phyloP scores from a whole-genome alignment of 2,797 vertebrate species.

The Danio jaintianensis region DNA sequence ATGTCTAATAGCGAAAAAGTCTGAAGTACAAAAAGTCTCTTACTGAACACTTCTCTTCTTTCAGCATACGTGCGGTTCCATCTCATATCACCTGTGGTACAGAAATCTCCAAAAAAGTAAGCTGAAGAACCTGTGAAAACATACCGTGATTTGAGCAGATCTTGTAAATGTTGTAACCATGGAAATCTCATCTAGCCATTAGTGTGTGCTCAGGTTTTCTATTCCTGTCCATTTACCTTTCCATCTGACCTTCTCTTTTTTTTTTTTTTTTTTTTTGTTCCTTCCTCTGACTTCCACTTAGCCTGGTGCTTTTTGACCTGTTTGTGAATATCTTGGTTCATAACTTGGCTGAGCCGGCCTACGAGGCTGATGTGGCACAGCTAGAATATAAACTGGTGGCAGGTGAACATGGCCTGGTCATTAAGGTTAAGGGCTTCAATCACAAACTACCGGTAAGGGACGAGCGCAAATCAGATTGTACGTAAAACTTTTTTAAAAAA shows the following conservation, averaged over 20 bases:
- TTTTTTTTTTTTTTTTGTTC: neutral
- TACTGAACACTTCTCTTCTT: neutral
- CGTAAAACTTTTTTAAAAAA: neutral
- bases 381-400: constrained; percentile 91
- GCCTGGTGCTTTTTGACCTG: constrained; percentile 91
- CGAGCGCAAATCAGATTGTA: neutral
- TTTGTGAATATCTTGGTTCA: constrained; percentile 94
- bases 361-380: constrained; percentile 94
- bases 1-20: neutral
- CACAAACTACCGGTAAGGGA: constrained; percentile 92
- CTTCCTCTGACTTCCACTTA: constrained; percentile 61
- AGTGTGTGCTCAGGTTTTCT: neutral
- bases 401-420: constrained; percentile 89
- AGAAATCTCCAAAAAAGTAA: constrained; percentile 94
- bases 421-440: constrained; percentile 95
- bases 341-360: constrained; percentile 92
- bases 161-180: constrained; percentile 31
- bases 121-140: constrained; percentile 59
- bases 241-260: too few species aligned
- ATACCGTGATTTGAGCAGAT: neutral
- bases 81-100: constrained; percentile 92
- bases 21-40: neutral
- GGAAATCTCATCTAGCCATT: constrained; percentile 29
- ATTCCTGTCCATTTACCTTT: too few species aligned
- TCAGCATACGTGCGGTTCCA: constrained; percentile 93